These are phyloP conservation scores for Rhynchonycteris naso DNA, from an alignment of 2,797 vertebrate species.

Conservation along the genomic window DNA sequence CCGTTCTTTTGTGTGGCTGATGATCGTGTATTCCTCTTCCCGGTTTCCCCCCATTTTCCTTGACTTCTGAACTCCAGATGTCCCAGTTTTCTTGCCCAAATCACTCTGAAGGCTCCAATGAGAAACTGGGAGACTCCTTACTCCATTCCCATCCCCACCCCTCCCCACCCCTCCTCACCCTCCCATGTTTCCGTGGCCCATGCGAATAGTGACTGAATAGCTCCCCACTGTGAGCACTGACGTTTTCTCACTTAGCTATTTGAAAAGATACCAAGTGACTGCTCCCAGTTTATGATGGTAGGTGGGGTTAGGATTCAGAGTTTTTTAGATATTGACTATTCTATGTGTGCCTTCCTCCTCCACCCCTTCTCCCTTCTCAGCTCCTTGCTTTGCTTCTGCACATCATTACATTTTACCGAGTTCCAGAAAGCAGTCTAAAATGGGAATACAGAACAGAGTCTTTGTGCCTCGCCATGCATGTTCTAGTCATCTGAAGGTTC, in stretches of 20 bases:
- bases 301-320: neutral
- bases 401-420: constrained; percentile 65
- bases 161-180: constrained; percentile 63
- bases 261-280: neutral
- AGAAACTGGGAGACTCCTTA: constrained; percentile 87
- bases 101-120: constrained; percentile 76
- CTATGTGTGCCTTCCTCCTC: neutral
- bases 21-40: constrained; percentile 90
- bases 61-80: constrained; percentile 90
- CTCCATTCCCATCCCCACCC: constrained; percentile 70
- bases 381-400: neutral
- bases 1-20: constrained; percentile 89
- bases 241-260: constrained; percentile 56
- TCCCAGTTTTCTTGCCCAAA: constrained; percentile 83
- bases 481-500: constrained; percentile 43
- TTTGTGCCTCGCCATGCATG: neutral
- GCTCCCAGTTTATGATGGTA: neutral
- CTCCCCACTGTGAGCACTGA: neutral
- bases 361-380: neutral
- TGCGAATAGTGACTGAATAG: neutral
- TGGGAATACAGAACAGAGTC: constrained; percentile 12
- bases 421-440: constrained; percentile 53
- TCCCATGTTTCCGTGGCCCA: constrained; percentile 37
- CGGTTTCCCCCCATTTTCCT: constrained; percentile 86
- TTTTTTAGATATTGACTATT: neutral